Base-by-base conservation (phyloP, 92 coral and sea anemone genomes). In the Plumapathes pennacea region DNA sequence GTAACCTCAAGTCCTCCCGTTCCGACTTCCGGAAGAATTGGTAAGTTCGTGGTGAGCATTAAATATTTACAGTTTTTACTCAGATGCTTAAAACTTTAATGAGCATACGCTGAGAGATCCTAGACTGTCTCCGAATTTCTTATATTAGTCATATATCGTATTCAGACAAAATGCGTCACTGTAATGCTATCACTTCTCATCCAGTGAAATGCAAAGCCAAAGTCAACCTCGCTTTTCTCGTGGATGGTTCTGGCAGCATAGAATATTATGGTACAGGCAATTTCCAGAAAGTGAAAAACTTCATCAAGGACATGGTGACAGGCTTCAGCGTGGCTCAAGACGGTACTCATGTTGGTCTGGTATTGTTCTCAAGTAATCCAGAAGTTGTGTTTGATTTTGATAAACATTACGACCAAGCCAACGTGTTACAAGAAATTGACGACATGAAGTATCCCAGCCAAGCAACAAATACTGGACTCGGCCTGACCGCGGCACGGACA, bases 161-260 rank as follows among this genome's bases (percentile, higher is more conserved):
- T n/a, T n/a, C n/a, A n/a, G n/a, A n/a, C n/a, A n/a, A n/a, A n/a
- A n/a, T n/a, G n/a, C n/a, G n/a, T n/a, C n/a, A n/a, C n/a, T n/a
- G n/a, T n/a, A n/a, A n/a, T n/a, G n/a, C n/a, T n/a, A n/a, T 26
- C 10, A 5, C 3, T 34, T 27, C 7, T 4, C 19, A 32, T 36
- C 27, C 56, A 50, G 72, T 9, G 38, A n/a, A n/a, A n/a, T 89
- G 97, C 61, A 84, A 71, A 51, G 92, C 92, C 1, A 75, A 66
- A 31, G 82, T 68, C 4, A 92, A 89, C n/a, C 51, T 89, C 11
- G 88, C 60, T 45, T 71, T 89, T 67, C 41, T 89, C 46, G 25
- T 89, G 29, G 97, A 89, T 55, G 89, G 78, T 7, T 89, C 97
- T 12, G 92, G 97, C 14, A 89, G 97, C 60, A 66, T 89, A 26